Evolutionary conservation across 2,888 invertebrate species (phyloP), one percentile per base, ranked within the genome.

Genomic region (Leptinotarsa haldemani): DNA sequence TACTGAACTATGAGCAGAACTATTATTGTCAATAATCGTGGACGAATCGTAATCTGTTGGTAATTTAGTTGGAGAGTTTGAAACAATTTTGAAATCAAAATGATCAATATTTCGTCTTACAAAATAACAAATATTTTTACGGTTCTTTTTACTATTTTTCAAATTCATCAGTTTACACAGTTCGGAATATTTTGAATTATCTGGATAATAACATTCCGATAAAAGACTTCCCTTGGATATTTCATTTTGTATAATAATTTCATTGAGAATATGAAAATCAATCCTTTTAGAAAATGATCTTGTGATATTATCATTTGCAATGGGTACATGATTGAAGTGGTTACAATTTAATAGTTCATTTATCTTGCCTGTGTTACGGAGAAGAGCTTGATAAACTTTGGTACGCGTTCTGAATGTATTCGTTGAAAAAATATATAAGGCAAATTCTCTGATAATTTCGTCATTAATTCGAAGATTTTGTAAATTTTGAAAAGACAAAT

Each of bases 101-200:
- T 63, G 63, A 16, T 69, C 69, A 63, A 69, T 22, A 18, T 48
- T 63, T 15, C 63, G 40, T 16, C 50, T 63, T 50, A 69, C 63
- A 50, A 69, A 69, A 50, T 69, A 63, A n/a, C n/a, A n/a, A n/a
- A n/a, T n/a, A n/a, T n/a, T n/a, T n/a, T n/a, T n/a, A n/a, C n/a
- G n/a, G n/a, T n/a, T n/a, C n/a, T n/a, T n/a, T n/a, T n/a, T n/a
- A n/a, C n/a, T n/a, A n/a, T n/a, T n/a, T n/a, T n/a, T n/a, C n/a
- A n/a, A n/a, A n/a, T n/a, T n/a, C n/a, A n/a, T n/a, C n/a, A 66
- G 20, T 66, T 66, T 52, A 40, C 66, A 66, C n/a, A 66, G 20
- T 48, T 40, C 13, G 15, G 48, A 65, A 66, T 66, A 66, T n/a
- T 52, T 20, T 50, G 66, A 20, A 66, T 52, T 22, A 25, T 52